Conservation (phyloP, 2,888 invertebrate genomes). For the Acronicta leporina region DNA sequence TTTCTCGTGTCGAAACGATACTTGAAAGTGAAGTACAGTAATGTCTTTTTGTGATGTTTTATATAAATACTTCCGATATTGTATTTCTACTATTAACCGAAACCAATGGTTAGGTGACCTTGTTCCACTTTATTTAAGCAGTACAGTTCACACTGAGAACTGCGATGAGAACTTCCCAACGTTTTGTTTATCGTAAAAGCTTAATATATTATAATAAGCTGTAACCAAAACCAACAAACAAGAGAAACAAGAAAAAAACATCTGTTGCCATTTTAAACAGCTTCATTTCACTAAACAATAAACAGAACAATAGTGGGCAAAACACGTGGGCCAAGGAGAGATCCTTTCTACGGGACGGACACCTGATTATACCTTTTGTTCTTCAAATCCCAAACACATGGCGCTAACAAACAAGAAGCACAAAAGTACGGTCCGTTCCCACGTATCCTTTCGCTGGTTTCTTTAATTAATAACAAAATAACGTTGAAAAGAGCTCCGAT, state of each 20-base stretch:
- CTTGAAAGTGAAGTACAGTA: constrained; percentile 72
- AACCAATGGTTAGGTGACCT: constrained; percentile 68
- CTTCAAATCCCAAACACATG: constrained; percentile 77
- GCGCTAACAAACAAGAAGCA: constrained; percentile 66
- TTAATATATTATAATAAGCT: constrained; percentile 62
- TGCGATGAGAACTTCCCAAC: constrained; percentile 54
- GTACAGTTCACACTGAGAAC: constrained; percentile 48
- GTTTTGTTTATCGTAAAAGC: constrained; percentile 56
- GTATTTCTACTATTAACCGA: constrained; percentile 68
- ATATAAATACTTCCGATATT: constrained; percentile 71
- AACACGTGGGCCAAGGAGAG: constrained; percentile 71
- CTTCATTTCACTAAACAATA: constrained; percentile 64
- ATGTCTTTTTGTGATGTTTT: constrained; percentile 72
- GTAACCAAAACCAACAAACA: constrained; percentile 68
- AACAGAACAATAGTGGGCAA: constrained; percentile 72
- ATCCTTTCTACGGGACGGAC: constrained; percentile 64
- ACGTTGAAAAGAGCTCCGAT: constrained; percentile 72
- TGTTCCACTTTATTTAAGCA: constrained; percentile 71
- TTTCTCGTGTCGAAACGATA: constrained; percentile 83
- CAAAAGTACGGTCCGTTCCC: constrained; percentile 76
- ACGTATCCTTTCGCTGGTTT: constrained; percentile 79
- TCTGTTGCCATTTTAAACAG: constrained; percentile 76
- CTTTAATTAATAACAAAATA: constrained; percentile 85
- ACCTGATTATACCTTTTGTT: constrained; percentile 81
- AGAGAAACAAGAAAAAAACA: constrained; percentile 68